Evolutionary conservation across 2,113 vertebrate genomes (phyloP), one percentile per base, ranked within the genome.

Genomic region (Psittacus erithacus): DNA sequence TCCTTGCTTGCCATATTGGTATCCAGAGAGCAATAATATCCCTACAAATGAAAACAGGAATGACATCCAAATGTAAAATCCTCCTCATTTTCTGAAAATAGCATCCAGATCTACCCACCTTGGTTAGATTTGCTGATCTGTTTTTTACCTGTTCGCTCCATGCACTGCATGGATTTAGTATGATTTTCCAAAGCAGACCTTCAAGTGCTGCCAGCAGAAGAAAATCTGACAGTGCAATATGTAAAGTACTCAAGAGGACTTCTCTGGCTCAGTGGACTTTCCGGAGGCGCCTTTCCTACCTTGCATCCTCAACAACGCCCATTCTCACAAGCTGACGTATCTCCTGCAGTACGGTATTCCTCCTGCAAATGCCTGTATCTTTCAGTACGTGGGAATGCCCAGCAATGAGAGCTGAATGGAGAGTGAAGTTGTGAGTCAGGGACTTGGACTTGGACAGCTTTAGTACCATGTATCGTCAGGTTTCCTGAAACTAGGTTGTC

Each of bases 401-500:
- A 7, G 69, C 31, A 81, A 93, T 53, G 95, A 90, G 69, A 70
- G 75, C 57, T 87, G 84, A 97, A 86, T 90, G 78, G 88, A 83
- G 79, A 39, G 49, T 13, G 63, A 93, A 71, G 41, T 39, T 39
- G 38, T 76, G 93, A 95, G 70, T 75, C 86, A 86, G 60, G 82
- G 82, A 71, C 68, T 83, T 81, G 82, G 82, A 71, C 68, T 83
- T 81, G 91, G 81, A 52, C 8, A 31, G 64, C 92, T 84, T 60
- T 31, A 31, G 83, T 49, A 83, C 69, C 73, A 16, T 4, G 5
- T 79, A 24, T 80, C 62, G 27, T 63, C 39, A 57, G 46, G 49
- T 82, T 87, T 86, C 78, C 49, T 87, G 38, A 91, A 82, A 68
- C 77, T 15, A 13, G 28, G 23, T 50, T 89, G 88, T 87, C 52